Percentiles rank a stretch among this genome's conserved stretches.
Conservation (phyloP, 2,888 invertebrate genomes). For the Atrina japonica region DNA sequence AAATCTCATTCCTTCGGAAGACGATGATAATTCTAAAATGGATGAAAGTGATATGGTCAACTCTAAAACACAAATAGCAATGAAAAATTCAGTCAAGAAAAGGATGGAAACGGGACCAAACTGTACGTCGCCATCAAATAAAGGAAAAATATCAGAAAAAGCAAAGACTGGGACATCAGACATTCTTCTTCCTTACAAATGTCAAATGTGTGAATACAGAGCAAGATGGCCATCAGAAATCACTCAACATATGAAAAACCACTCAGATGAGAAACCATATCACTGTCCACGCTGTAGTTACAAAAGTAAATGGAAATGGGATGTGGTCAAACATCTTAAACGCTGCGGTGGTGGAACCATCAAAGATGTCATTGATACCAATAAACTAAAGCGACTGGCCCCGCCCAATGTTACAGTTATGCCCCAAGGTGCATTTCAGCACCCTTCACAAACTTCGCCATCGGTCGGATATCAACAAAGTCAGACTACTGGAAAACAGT, state of each 20-base stretch:
- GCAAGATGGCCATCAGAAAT: constrained; percentile 81
- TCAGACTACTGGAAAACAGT: neutral
- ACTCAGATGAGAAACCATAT: constrained; percentile 80
- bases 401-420: constrained; percentile 77
- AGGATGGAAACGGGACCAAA: constrained; percentile 38
- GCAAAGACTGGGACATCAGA: constrained; percentile 30
- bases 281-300: constrained; percentile 80
- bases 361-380: constrained; percentile 78
- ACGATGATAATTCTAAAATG: constrained; percentile 28
- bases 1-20: constrained; percentile 40
- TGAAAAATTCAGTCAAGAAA: constrained; percentile 59
- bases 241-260: constrained; percentile 81
- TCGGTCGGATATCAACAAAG: constrained; percentile 10
- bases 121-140: neutral
- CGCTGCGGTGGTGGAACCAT: constrained; percentile 82
- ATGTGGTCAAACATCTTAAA: constrained; percentile 80
- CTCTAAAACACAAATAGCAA: constrained; percentile 46
- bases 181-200: constrained; percentile 77
- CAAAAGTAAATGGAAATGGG: constrained; percentile 81
- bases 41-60: constrained; percentile 30
- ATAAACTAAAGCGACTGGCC: constrained; percentile 65
- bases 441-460: constrained; percentile 27
- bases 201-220: constrained; percentile 78
- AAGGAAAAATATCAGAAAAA: neutral
- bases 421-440: constrained; percentile 62